Evolutionary conservation across 2,797 vertebrate genomes (phyloP).

Genomic region (Capromys pilorides): DNA sequence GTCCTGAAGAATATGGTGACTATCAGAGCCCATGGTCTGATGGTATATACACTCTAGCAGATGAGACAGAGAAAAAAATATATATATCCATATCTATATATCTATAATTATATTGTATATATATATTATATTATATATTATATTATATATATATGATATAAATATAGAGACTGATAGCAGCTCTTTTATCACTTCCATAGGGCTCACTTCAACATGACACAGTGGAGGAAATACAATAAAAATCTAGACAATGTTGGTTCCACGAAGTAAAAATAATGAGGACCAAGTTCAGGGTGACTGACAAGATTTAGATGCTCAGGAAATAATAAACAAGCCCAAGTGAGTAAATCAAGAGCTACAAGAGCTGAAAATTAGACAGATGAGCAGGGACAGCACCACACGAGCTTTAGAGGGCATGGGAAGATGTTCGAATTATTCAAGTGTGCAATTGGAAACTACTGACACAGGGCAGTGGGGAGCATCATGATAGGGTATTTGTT

Average conservation of each 20-base stretch:
- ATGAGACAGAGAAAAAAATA: background rate
- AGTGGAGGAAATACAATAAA: background rate
- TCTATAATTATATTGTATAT: too few species aligned
- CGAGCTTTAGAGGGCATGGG: background rate
- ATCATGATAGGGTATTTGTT: background rate
- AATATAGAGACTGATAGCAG: background rate
- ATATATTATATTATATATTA: too few species aligned
- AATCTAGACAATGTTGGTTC: background rate
- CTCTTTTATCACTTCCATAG: background rate
- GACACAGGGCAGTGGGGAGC: background rate
- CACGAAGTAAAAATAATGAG: background rate
- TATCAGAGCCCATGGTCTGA: background rate
- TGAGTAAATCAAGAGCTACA: background rate
- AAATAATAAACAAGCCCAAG: background rate
- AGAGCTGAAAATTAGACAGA: background rate
- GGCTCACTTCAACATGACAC: background rate
- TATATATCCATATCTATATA: background rate
- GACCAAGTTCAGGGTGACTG: background rate
- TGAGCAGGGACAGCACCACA: background rate
- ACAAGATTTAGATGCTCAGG: background rate
- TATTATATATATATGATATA: too few species aligned
- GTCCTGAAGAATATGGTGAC: background rate
- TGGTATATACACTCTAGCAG: background rate
- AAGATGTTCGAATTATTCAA: background rate
- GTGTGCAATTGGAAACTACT: background rate